phyloP scores from a whole-genome alignment of 2,113 vertebrate species.

The Coregonus clupeaformis region DNA sequence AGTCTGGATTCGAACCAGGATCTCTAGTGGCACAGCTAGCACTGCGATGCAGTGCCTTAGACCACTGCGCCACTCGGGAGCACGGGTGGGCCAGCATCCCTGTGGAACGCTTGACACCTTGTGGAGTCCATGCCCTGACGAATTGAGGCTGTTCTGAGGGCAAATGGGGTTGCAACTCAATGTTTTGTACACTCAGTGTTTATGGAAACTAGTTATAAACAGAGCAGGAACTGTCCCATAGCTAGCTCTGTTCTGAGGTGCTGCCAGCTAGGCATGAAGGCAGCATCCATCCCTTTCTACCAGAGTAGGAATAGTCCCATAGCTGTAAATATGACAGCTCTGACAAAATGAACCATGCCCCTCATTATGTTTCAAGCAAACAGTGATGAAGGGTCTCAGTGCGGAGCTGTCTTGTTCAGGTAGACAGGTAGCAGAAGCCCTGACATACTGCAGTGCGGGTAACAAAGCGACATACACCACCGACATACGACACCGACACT shows the following conservation, averaged over 20 bases:
- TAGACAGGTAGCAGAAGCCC: slow-evolving; percentile 61
- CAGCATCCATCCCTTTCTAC: background rate
- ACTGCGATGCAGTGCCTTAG: too few species aligned
- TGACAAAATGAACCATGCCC: slow-evolving; percentile 44
- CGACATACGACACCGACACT: slow-evolving; percentile 57
- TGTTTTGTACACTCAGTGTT: background rate
- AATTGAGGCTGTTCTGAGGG: too few species aligned
- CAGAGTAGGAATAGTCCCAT: background rate
- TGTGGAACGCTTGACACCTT: too few species aligned
- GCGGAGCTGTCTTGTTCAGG: slow-evolving; percentile 33
- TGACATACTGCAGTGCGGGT: slow-evolving; percentile 59
- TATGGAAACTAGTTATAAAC: too few species aligned
- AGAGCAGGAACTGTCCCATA: too few species aligned
- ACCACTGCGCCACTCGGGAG: too few species aligned
- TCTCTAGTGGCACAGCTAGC: too few species aligned
- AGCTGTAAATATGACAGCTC: slow-evolving; percentile 33
- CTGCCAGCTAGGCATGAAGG: background rate
- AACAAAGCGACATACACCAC: slow-evolving; percentile 58
- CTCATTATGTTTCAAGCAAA: slow-evolving; percentile 63
- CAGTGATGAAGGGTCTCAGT: slow-evolving; percentile 55
- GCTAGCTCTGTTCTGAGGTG: background rate
- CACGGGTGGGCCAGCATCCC: too few species aligned
- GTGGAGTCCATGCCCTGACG: too few species aligned
- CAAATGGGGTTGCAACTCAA: too few species aligned
- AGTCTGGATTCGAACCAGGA: too few species aligned